phyloP scores from a whole-genome alignment of 2,797 vertebrate species.

The Leuciscus waleckii region DNA sequence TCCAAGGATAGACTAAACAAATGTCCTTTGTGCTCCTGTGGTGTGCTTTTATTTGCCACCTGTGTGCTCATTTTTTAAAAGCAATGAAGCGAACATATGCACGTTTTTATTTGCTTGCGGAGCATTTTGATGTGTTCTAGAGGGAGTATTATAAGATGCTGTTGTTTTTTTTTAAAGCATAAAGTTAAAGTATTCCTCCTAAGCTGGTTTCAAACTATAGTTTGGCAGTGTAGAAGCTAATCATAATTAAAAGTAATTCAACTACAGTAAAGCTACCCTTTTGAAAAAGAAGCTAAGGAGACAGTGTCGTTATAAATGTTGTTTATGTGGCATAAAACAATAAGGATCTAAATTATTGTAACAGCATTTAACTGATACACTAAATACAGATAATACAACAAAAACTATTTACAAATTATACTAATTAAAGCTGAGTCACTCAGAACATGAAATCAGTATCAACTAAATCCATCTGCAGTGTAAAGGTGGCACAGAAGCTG shows the following conservation, averaged over 20 bases:
- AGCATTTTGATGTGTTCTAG: constrained; percentile 2
- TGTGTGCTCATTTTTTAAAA: not conserved
- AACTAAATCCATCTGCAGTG: not conserved
- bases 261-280: not conserved
- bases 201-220: not conserved
- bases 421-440: not conserved
- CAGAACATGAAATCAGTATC: not conserved
- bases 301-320: not conserved
- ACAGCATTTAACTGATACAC: not conserved
- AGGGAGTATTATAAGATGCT: not conserved
- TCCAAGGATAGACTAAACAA: constrained; percentile 37
- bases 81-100: constrained; percentile 20
- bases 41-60: constrained; percentile 24
- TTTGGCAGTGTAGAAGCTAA: not conserved
- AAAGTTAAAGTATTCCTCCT: not conserved
- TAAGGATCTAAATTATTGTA: not conserved
- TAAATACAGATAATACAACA: not conserved
- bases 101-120: constrained; percentile 19
- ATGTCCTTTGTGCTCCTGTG: constrained; percentile 32
- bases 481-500: not conserved
- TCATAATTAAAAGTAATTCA: not conserved
- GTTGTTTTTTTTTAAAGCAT: not conserved
- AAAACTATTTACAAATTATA: not conserved
- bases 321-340: not conserved
- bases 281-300: not conserved